A percentile compares a stretch with the other conserved stretches of the same genome.
Conservation (phyloP, 2,888 invertebrate species). For the Dichetophora obliterata region DNA sequence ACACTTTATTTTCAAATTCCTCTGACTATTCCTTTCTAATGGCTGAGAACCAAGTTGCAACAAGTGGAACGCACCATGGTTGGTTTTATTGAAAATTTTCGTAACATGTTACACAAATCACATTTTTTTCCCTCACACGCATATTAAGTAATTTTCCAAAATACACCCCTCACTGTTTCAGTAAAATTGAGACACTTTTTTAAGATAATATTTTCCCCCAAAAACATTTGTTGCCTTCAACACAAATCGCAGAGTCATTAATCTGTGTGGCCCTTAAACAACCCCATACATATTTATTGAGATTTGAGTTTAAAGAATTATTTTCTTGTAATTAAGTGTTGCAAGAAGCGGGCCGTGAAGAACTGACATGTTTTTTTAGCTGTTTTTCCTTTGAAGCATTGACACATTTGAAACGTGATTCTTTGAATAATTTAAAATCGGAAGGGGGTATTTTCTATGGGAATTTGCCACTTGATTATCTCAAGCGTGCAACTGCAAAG, state of each 20-base stretch:
- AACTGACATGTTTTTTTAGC: neutral
- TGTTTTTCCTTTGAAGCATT: neutral
- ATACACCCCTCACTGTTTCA: too few species aligned
- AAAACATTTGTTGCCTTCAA: too few species aligned
- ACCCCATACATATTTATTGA: neutral
- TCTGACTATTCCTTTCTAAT: too few species aligned
- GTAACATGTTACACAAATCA: conserved; percentile 14
- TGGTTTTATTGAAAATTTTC: neutral
- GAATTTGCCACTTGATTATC: neutral
- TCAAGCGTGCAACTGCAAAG: neutral
- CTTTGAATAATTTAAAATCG: neutral
- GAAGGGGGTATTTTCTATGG: neutral
- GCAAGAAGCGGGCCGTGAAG: neutral
- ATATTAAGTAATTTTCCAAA: too few species aligned
- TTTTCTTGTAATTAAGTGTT: conserved; percentile 2
- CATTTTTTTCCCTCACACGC: neutral
- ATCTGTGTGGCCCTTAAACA: neutral
- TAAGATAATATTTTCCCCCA: too few species aligned
- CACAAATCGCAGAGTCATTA: too few species aligned
- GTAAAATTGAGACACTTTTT: too few species aligned
- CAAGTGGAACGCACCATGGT: neutral
- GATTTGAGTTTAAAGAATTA: neutral
- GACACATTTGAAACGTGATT: neutral
- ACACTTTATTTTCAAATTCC: too few species aligned
- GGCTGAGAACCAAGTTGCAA: too few species aligned